A percentile compares a stretch with the other conserved stretches of the same genome.
Evolutionary conservation across 1,140 invertebrate genomes (phyloP).

Genomic region (Hestina assimilis): DNA sequence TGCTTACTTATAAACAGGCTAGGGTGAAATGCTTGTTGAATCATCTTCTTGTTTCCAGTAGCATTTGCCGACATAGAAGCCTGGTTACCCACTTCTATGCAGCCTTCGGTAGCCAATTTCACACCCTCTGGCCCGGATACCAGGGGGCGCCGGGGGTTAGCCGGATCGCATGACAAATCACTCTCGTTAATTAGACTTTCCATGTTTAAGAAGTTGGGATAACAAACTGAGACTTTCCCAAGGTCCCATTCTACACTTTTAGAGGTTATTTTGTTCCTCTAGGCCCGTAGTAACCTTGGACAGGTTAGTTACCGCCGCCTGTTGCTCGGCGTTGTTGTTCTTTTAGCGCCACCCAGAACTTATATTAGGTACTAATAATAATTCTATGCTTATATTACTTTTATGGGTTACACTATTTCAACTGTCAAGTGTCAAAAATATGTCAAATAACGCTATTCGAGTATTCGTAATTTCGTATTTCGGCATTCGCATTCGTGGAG

Average conservation of each 20-base stretch:
- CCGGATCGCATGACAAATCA: not conserved
- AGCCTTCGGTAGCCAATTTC: conserved; percentile 29
- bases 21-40: not conserved
- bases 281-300: not conserved
- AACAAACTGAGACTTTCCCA: not conserved
- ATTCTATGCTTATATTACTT: too few species aligned
- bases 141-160: not conserved
- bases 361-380: too few species aligned
- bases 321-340: not conserved
- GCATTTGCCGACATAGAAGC: not conserved
- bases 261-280: not conserved
- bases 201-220: not conserved
- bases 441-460: too few species aligned
- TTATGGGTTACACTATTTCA: too few species aligned
- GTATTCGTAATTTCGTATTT: too few species aligned
- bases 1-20: not conserved
- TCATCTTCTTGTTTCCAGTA: not conserved
- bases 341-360: conserved; percentile 1
- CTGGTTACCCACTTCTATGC: conserved; percentile 9
- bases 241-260: not conserved
- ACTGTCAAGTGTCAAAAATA: too few species aligned
- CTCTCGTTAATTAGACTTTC: not conserved
- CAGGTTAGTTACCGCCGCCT: not conserved
- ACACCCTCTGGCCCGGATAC: conserved; percentile 23
- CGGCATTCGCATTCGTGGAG: too few species aligned